A percentile compares a stretch with the other conserved stretches of the same genome.
Conservation (phyloP, 2,888 invertebrate genomes). For the Philonicus albiceps region DNA sequence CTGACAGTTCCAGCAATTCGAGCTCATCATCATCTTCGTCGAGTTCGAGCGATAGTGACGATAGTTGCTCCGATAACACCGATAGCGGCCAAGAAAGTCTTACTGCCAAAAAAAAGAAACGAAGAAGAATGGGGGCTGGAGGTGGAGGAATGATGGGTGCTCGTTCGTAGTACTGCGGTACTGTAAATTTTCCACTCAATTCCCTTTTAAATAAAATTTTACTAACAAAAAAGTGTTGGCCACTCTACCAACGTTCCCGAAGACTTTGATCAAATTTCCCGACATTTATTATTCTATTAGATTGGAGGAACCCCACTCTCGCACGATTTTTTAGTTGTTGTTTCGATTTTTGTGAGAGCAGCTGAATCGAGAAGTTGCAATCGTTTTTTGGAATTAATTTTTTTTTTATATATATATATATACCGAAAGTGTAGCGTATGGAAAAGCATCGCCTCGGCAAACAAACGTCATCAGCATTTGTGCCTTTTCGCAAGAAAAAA, state of each 20-base stretch:
- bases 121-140: constrained; percentile 67
- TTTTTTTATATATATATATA: background rate
- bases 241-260: background rate
- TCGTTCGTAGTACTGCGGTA: background rate
- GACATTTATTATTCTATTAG: background rate
- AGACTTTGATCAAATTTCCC: background rate
- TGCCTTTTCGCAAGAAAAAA: constrained; percentile 22
- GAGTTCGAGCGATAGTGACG: constrained; percentile 69
- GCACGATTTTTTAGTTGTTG: background rate
- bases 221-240: background rate
- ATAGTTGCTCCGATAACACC: constrained; percentile 66
- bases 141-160: constrained; percentile 23
- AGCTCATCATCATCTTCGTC: constrained; percentile 80
- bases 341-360: background rate
- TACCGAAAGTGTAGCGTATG: background rate
- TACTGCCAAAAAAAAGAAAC: constrained; percentile 83
- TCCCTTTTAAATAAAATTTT: background rate
- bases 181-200: background rate
- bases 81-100: constrained; percentile 91
- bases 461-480: constrained; percentile 25
- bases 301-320: background rate
- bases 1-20: constrained; percentile 90
- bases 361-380: background rate
- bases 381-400: background rate
- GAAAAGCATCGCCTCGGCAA: background rate